Evolutionary conservation across 2,888 invertebrate genomes (phyloP).

Genomic region (Lingula anatina): DNA sequence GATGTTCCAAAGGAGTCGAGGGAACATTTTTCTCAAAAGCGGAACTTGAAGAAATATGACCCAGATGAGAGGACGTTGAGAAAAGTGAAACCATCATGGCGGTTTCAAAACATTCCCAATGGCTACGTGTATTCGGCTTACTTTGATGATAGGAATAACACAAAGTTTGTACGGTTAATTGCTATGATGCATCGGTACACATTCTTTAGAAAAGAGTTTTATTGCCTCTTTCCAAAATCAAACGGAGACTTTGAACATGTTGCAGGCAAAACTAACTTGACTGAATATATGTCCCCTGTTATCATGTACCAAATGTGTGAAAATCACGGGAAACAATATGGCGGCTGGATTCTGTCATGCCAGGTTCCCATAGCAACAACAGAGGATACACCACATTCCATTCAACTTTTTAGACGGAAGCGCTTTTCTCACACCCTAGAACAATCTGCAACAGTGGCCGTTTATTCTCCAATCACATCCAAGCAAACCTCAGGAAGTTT

Average conservation of each 20-base stretch:
- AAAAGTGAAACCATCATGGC: too few species aligned
- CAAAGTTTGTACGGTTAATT: constrained; percentile 11
- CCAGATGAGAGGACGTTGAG: too few species aligned
- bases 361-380: constrained; percentile 20
- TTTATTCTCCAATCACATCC: neutral
- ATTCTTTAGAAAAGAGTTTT: too few species aligned
- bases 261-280: too few species aligned
- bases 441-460: neutral
- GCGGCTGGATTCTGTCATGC: constrained; percentile 45
- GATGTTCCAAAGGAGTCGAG: too few species aligned
- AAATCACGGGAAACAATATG: constrained; percentile 43
- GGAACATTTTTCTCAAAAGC: too few species aligned
- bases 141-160: constrained; percentile 23
- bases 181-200: too few species aligned
- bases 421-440: neutral
- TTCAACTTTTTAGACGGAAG: neutral
- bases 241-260: too few species aligned
- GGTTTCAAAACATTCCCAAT: constrained; percentile 8
- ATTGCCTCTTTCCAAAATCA: too few species aligned
- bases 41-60: too few species aligned
- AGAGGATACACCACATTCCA: neutral
- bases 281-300: too few species aligned
- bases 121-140: constrained; percentile 26
- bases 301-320: constrained; percentile 44
- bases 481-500: constrained; percentile 11